These are phyloP conservation scores for Poecilia wingei DNA, from an alignment of 2,797 vertebrate genomes.

Conservation along the genomic window DNA sequence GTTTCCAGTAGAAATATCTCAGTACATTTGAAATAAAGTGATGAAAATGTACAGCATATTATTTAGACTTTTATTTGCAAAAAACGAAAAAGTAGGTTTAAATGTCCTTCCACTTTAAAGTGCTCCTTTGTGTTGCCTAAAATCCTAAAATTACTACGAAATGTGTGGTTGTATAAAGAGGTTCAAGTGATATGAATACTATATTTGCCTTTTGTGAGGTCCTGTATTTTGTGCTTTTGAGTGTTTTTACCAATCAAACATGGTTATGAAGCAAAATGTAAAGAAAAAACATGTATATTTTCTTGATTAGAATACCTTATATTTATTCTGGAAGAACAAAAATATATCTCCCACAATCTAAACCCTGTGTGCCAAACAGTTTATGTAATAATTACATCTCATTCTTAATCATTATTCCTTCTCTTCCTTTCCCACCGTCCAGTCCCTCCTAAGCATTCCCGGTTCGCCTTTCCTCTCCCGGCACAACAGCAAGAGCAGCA, in stretches of 20 bases:
- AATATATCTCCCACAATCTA: slow-evolving; percentile 8
- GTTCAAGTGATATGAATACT: neutral
- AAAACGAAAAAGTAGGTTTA: neutral
- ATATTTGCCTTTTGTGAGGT: neutral
- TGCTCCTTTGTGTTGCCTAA: neutral
- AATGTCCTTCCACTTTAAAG: neutral
- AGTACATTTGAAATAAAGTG: too few relatives aligned
- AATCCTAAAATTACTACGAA: neutral
- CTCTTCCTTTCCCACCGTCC: slow-evolving; percentile 7
- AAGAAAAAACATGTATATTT: neutral
- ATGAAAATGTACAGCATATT: neutral
- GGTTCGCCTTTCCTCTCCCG: slow-evolving; percentile 96
- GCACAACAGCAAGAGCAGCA: slow-evolving; percentile 99
- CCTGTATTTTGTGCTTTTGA: neutral
- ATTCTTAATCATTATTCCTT: slow-evolving; percentile 1
- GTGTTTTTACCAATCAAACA: neutral
- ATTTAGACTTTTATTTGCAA: neutral
- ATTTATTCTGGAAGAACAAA: neutral
- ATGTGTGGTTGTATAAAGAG: neutral
- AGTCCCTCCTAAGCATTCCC: slow-evolving; percentile 98
- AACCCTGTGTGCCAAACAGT: slow-evolving; percentile 40
- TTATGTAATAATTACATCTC: neutral
- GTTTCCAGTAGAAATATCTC: too few relatives aligned
- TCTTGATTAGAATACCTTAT: neutral
- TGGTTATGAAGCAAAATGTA: neutral